A percentile compares a stretch with the other conserved stretches of the same genome.
These are phyloP conservation scores for Sebastes matsubarae DNA, from an alignment of 2,797 vertebrate genomes.

Conservation along the genomic window DNA sequence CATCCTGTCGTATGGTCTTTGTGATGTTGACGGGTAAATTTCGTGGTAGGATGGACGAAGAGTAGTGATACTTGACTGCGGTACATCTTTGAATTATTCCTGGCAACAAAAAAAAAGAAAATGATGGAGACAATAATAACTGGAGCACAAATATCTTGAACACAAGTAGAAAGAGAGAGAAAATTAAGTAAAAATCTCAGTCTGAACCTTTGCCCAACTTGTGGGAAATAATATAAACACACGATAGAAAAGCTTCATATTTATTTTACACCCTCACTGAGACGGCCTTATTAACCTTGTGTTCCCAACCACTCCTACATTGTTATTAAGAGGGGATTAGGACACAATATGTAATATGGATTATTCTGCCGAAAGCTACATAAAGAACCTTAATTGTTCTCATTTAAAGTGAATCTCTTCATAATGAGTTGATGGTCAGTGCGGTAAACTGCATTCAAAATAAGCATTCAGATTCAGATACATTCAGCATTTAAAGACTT, in stretches of 20 bases:
- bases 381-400: conserved; percentile 19
- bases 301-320: conserved; percentile 25
- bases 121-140: conserved; percentile 12
- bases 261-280: conserved; percentile 29
- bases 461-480: neutral
- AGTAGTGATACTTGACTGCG: conserved; percentile 94
- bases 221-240: conserved; percentile 17
- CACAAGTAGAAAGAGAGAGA: neutral
- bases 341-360: conserved; percentile 54
- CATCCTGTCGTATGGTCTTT: conserved; percentile 94
- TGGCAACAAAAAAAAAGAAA: conserved; percentile 52
- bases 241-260: conserved; percentile 10
- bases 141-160: neutral
- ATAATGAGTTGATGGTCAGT: neutral
- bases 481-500: neutral
- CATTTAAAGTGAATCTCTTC: conserved; percentile 30
- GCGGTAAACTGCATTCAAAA: neutral
- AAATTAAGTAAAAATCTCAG: conserved; percentile 12
- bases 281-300: conserved; percentile 42
- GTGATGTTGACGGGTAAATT: conserved; percentile 92
- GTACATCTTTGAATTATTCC: conserved; percentile 91
- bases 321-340: conserved; percentile 48
- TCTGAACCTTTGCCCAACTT: neutral
- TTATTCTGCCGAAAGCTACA: conserved; percentile 8
- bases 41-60: conserved; percentile 91